phyloP scores from a whole-genome alignment of 2,888 invertebrate genomes.

The Lobophora halterata region DNA sequence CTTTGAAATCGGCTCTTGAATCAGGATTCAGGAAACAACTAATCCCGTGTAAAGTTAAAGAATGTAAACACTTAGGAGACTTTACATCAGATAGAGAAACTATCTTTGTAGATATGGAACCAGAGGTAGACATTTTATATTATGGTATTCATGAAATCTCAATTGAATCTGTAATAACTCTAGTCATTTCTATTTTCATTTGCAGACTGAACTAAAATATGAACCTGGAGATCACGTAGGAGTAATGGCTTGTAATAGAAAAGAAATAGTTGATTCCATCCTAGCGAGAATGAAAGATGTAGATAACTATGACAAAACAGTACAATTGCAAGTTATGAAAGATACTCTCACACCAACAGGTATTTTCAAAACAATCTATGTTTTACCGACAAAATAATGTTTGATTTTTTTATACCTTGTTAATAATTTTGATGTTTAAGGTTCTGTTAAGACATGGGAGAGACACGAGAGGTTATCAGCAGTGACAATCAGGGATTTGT shows the following conservation, averaged over 20 bases:
- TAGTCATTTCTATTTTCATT: too few species aligned
- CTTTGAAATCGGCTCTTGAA: constrained; percentile 56
- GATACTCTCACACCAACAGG: constrained; percentile 92
- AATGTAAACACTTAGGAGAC: constrained; percentile 81
- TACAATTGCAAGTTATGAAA: constrained; percentile 90
- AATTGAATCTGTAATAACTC: too few species aligned
- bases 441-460: constrained; percentile 92
- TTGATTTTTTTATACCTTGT: background rate
- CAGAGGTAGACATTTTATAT: constrained; percentile 58
- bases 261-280: constrained; percentile 89
- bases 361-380: constrained; percentile 56
- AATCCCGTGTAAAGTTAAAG: constrained; percentile 75
- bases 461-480: constrained; percentile 90
- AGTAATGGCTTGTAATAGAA: constrained; percentile 91
- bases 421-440: constrained; percentile 58
- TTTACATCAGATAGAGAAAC: constrained; percentile 77
- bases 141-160: too few species aligned
- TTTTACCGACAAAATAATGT: too few species aligned
- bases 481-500: constrained; percentile 86
- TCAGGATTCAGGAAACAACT: constrained; percentile 62
- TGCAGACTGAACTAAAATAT: constrained; percentile 82
- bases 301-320: constrained; percentile 83
- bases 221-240: constrained; percentile 96
- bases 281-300: constrained; percentile 84
- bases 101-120: constrained; percentile 81